Conservation (phyloP, 1,140 invertebrate species). For the Ooceraea biroi region DNA sequence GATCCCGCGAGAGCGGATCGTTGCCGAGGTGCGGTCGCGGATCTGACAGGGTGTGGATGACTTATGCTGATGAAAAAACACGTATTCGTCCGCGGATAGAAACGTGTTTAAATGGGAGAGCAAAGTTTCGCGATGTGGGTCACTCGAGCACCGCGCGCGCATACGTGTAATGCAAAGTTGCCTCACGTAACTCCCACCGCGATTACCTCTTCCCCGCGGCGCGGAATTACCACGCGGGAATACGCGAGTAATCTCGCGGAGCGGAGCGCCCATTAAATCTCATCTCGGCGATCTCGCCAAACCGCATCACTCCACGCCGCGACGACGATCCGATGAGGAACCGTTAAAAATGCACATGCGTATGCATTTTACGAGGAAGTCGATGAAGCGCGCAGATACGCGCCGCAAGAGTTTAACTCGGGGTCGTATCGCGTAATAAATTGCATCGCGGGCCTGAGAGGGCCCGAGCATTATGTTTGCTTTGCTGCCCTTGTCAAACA, state of each 20-base stretch:
- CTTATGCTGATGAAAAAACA: conserved; percentile 28
- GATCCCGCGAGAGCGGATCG: not conserved
- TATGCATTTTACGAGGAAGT: conserved; percentile 53
- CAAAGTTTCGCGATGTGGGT: conserved; percentile 38
- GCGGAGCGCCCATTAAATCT: conserved; percentile 25
- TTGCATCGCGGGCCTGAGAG: conserved; percentile 65
- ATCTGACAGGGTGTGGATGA: not conserved
- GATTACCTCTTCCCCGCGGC: conserved; percentile 3
- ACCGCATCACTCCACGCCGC: conserved; percentile 31
- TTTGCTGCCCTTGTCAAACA: conserved; percentile 75
- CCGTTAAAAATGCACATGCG: conserved; percentile 27
- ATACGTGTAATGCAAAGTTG: not conserved
- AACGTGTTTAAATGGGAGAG: conserved; percentile 20
- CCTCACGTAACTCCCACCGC: conserved; percentile 14
- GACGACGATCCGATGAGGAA: conserved; percentile 30
- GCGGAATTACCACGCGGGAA: conserved; percentile 39
- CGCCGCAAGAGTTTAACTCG: conserved; percentile 67
- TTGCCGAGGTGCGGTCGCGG: not conserved
- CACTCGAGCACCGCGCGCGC: conserved; percentile 15
- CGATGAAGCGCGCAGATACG: conserved; percentile 64
- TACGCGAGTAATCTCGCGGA: conserved; percentile 53
- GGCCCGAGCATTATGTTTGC: conserved; percentile 70
- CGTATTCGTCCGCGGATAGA: not conserved
- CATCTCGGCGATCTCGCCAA: conserved; percentile 4
- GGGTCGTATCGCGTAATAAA: conserved; percentile 77